Evolutionary conservation across 2,113 vertebrate species (phyloP).

Genomic region (Heteronetta atricapilla): DNA sequence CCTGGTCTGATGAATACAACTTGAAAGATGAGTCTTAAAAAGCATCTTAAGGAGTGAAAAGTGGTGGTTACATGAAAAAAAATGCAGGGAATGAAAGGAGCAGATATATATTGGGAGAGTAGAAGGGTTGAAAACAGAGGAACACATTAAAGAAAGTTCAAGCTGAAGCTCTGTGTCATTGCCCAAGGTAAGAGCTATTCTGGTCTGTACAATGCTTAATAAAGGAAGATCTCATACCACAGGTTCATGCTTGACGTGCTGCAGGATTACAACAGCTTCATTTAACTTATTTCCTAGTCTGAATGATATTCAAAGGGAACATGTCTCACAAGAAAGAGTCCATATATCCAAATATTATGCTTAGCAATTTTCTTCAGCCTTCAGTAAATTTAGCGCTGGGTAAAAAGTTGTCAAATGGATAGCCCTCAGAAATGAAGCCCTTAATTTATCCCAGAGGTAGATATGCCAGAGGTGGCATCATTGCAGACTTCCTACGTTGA

Average conservation of each 20-base stretch:
- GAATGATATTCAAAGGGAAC: neutral
- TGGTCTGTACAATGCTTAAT: neutral
- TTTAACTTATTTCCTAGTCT: neutral
- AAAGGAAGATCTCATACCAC: neutral
- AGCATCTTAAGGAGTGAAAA: neutral
- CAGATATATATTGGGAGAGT: neutral
- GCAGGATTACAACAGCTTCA: neutral
- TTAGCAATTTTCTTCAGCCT: conserved; percentile 20
- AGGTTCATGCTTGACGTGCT: neutral
- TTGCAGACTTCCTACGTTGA: neutral
- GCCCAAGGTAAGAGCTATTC: neutral
- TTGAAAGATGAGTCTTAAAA: neutral
- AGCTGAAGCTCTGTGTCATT: neutral
- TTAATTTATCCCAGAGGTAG: neutral
- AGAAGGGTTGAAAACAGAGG: neutral
- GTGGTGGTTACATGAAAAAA: neutral
- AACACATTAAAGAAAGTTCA: neutral
- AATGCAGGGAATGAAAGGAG: neutral
- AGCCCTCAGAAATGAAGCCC: neutral
- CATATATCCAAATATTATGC: conserved; percentile 12
- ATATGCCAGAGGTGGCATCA: neutral
- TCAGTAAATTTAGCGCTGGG: neutral
- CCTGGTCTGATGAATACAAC: neutral
- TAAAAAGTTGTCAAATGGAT: neutral
- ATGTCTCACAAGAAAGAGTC: neutral